phyloP scores from a whole-genome alignment of 2,888 invertebrate species.

The Chalcis sispes region DNA sequence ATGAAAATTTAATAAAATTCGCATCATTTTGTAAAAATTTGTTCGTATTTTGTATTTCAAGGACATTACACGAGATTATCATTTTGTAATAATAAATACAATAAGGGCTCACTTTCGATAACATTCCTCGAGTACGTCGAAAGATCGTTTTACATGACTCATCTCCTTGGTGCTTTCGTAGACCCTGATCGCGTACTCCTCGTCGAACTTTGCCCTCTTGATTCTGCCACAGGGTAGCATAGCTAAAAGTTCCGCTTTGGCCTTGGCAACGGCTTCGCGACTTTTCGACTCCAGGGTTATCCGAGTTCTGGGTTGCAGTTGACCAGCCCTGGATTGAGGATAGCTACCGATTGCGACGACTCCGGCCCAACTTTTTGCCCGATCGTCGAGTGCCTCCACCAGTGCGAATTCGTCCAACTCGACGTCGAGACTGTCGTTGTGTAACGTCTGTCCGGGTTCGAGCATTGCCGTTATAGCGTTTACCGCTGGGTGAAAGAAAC shows the following conservation, averaged over 20 bases:
- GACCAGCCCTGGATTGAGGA: constrained; percentile 62
- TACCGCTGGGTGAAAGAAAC: constrained; percentile 70
- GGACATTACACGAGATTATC: neutral
- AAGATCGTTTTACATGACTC: constrained; percentile 64
- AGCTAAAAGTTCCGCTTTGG: constrained; percentile 59
- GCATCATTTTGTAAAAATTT: too few species aligned
- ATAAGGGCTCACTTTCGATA: constrained; percentile 66
- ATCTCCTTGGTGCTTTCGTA: constrained; percentile 60
- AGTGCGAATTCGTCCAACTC: constrained; percentile 64
- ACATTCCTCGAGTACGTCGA: constrained; percentile 68
- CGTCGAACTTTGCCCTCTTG: constrained; percentile 7
- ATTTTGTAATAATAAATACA: too few species aligned
- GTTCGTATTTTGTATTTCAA: too few species aligned
- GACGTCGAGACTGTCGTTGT: constrained; percentile 63
- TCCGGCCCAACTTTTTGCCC: constrained; percentile 61
- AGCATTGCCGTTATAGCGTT: constrained; percentile 62
- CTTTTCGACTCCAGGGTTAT: constrained; percentile 65
- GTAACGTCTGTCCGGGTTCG: constrained; percentile 49
- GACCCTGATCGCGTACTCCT: constrained; percentile 62
- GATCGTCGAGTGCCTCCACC: constrained; percentile 61
- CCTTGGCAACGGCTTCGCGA: constrained; percentile 57
- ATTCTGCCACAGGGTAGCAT: too few species aligned
- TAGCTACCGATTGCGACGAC: constrained; percentile 68
- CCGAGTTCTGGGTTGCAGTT: constrained; percentile 54
- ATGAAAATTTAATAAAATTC: too few species aligned